A percentile compares a stretch with the other conserved stretches of the same genome.
Evolutionary conservation across 1,140 invertebrate genomes (phyloP).

Genomic region (Caligus rogercresseyi): DNA sequence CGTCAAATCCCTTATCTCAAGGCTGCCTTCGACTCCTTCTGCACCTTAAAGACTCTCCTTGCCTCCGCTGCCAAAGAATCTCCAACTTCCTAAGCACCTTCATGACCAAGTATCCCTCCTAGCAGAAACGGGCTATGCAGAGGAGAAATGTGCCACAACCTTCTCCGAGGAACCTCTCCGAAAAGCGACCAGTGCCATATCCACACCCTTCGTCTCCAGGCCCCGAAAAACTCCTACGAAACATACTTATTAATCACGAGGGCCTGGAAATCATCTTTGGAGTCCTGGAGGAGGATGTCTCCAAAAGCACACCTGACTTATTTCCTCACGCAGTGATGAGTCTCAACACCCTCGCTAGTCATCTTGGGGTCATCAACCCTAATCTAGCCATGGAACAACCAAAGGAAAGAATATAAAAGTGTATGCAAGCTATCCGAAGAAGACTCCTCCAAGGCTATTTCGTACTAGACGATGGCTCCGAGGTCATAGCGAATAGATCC

Average conservation of each 20-base stretch:
- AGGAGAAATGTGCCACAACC: slow-evolving; percentile 1
- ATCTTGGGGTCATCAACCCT: background rate
- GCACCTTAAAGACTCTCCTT: slow-evolving; percentile 1
- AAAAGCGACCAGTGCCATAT: slow-evolving; percentile 8
- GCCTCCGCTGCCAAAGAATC: background rate
- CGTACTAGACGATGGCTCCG: slow-evolving; percentile 4
- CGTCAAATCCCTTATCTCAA: slow-evolving; percentile 5
- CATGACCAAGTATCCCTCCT: slow-evolving; percentile 1
- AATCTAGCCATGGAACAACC: background rate
- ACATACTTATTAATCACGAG: slow-evolving; percentile 11
- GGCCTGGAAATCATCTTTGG: slow-evolving; percentile 4
- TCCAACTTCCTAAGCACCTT: background rate
- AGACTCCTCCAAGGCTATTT: no score
- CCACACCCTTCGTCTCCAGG: background rate
- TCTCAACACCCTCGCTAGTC: background rate
- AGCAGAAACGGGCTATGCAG: slow-evolving; percentile 13
- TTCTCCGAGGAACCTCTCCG: background rate
- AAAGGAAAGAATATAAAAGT: no score
- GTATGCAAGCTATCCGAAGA: no score
- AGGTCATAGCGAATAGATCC: background rate
- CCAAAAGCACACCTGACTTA: background rate
- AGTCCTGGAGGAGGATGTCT: background rate
- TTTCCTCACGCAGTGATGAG: slow-evolving; percentile 7
- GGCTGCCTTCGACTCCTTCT: background rate
- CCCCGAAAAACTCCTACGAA: slow-evolving; percentile 7